phyloP scores from a whole-genome alignment of 2,888 invertebrate genomes.

The Cantharis nigra region DNA sequence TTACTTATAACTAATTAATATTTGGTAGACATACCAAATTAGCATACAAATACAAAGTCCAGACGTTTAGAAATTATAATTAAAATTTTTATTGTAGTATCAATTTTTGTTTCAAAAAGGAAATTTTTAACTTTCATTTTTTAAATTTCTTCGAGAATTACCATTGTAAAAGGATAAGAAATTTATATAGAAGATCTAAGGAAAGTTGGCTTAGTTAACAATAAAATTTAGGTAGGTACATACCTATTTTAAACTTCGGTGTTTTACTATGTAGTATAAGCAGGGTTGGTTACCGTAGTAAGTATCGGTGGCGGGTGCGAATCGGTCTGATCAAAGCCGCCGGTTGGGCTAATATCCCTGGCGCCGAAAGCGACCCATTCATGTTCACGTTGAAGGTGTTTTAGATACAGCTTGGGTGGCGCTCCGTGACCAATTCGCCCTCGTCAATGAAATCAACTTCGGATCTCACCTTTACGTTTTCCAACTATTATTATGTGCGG shows the following conservation, averaged over 20 bases:
- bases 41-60: neutral
- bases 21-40: neutral
- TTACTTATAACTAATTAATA: neutral
- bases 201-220: neutral
- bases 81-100: neutral
- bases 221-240: neutral
- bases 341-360: slow-evolving; percentile 48
- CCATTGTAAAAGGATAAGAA: neutral
- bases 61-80: neutral
- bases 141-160: neutral
- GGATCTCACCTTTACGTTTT: slow-evolving; percentile 20
- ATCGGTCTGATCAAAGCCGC: slow-evolving; percentile 43
- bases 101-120: neutral
- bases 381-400: slow-evolving; percentile 49
- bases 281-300: slow-evolving; percentile 16
- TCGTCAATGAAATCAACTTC: slow-evolving; percentile 27
- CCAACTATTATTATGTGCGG: neutral
- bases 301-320: slow-evolving; percentile 45
- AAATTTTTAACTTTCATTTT: neutral
- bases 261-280: neutral
- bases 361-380: slow-evolving; percentile 50
- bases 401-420: slow-evolving; percentile 49
- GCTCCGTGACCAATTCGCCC: slow-evolving; percentile 40
- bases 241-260: neutral
- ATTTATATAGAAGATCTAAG: neutral